Base-by-base conservation (phyloP, 2,888 invertebrate species). In the Gastracanthus pulcherrimus region DNA sequence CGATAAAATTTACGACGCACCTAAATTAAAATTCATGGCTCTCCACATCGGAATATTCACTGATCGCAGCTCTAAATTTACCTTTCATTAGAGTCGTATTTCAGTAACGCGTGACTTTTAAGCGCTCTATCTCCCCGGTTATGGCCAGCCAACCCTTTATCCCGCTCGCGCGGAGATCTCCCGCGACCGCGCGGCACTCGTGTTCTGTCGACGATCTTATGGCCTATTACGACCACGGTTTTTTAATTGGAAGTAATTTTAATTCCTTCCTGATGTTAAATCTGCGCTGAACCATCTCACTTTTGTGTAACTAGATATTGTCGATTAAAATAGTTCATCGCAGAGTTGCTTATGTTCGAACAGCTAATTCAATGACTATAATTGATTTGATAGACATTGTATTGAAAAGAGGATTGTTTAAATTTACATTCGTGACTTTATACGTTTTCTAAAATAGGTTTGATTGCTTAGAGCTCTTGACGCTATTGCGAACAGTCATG, bases 181-280 rank as follows among this genome's bases (percentile, higher is more conserved):
- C 29, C n/a, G n/a, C n/a, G n/a, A 34, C 36, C 11, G 29, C 34
- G 3, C 36, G 26, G n/a, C 31, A 29, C 29, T 29, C n/a, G 16
- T 36, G 4, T 45, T 31, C 38, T 36, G 4, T 45, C 23, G 41
- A 11, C 31, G 31, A 58, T 60, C n/a, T 72, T 55, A 45, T 34
- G 34, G 62, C 38, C 26, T 48, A 48, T 36, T 72, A 60, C 26
- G 36, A 34, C n/a, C 34, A 34, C n/a, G 66, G 84, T 51, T 87
- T 88, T 88, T 88, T 88, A 88, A 88, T 88, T 88, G 87, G 87
- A 86, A 86, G 86, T 85, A 84, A 87, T 87, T 88, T 85, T 85
- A 86, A 86, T 86, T 85, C 86, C 84, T n/a, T 16, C 45, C n/a
- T 45, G n/a, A n/a, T n/a, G n/a, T n/a, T n/a, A n/a, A n/a, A n/a